Evolutionary conservation across 2,113 vertebrate genomes (phyloP), one percentile per base, ranked within the genome.

Genomic region (Syngnathus floridae): DNA sequence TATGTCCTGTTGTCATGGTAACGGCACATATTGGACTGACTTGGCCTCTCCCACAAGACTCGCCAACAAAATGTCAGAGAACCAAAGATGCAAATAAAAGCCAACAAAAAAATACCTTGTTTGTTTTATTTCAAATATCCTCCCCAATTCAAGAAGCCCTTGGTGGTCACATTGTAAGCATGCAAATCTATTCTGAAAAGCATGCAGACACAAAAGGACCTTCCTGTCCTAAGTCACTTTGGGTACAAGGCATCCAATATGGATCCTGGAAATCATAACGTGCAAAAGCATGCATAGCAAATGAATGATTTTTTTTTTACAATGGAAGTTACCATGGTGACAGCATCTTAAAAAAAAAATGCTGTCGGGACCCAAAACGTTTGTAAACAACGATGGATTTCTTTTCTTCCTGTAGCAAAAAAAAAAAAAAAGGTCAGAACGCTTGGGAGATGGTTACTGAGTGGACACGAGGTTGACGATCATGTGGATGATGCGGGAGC

Each of bases 401-500:
- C 22, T 31, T 31, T 22, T 22, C 22, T 22, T 22, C 22, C 22
- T 22, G 22, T 22, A 22, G 22, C 22, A 22, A 22, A 1, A 22
- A 22, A 22, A 22, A 22, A 1, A 22, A 22, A 2, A 6, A 8
- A 14, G 22, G 11, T 31, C 9, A 59, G 17, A 21, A 37, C 2
- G 19, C 37, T 38, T 19, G 4, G 12, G 52, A 31, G 36, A 0
- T 55, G 37, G 69, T 81, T 88, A 98, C 65, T 98, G 94, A 0
- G 96, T 98, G 54, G 93, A 93, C 75, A 99, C 93, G 2, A 99
- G 95, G 65, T 94, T 95, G 36, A 99, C 96, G 4, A 99, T 99
- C 85, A 91, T 96, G 64, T 82, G 82, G 35, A 99, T 99, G 86
- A 99, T 98, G 60, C 90, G 92, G 12, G 95, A 99, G 10, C 97